A percentile compares a stretch with the other conserved stretches of the same genome.
Conservation (phyloP, 2,797 vertebrate genomes). For the Tauraco hartlaubi region DNA sequence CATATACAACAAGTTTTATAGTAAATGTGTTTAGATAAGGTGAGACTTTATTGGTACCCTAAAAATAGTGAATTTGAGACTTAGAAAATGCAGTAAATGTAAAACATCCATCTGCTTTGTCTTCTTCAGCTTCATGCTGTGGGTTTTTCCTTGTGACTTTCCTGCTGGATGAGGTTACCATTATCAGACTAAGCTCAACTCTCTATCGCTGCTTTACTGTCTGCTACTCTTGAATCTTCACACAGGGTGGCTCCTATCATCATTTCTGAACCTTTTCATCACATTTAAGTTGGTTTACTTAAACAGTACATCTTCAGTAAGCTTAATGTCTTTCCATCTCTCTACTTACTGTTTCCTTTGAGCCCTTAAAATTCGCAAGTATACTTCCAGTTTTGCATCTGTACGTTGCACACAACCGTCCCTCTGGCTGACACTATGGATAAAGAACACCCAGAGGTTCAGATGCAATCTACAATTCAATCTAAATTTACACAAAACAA, state of each 20-base stretch:
- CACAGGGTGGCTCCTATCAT: background rate
- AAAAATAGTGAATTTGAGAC: background rate
- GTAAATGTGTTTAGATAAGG: background rate
- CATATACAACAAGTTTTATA: background rate
- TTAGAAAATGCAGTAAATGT: background rate
- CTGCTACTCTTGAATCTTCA: background rate
- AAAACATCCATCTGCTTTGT: fast-evolving
- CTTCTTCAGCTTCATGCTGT: background rate
- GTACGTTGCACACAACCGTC: fast-evolving
- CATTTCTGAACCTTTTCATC: background rate
- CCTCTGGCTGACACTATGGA: background rate
- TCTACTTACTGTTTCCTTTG: background rate
- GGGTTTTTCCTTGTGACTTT: background rate
- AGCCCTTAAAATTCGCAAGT: background rate
- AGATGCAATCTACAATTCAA: background rate
- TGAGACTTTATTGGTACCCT: background rate
- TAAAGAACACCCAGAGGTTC: background rate
- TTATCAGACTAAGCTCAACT: background rate
- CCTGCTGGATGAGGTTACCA: background rate
- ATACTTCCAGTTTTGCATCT: background rate
- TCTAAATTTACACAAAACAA: background rate
- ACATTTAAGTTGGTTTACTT: background rate
- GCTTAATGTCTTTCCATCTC: background rate
- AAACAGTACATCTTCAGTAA: background rate
- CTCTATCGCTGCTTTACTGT: background rate